These are phyloP conservation scores for Notarius quadriscutis DNA, from an alignment of 2,113 vertebrate genomes.

Conservation along the genomic window DNA sequence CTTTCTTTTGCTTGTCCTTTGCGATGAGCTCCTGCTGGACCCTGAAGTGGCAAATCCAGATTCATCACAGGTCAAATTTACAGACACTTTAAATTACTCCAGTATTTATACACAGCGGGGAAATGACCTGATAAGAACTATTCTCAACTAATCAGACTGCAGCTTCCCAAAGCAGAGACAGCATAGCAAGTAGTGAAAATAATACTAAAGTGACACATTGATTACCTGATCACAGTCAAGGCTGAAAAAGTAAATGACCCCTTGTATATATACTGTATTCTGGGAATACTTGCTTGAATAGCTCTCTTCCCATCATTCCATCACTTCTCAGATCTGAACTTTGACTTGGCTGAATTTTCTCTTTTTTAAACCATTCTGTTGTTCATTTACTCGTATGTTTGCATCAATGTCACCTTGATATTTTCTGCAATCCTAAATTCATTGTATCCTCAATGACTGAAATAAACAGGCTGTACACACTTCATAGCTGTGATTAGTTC, in stretches of 20 bases:
- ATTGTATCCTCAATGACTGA: background rate
- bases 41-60: slow-evolving; percentile 59
- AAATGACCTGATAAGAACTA: background rate
- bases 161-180: background rate
- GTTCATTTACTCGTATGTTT: background rate
- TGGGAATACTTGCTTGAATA: no score
- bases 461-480: background rate
- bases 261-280: background rate
- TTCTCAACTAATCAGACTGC: background rate
- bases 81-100: background rate
- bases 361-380: background rate
- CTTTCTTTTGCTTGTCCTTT: slow-evolving; percentile 72
- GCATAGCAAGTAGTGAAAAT: background rate
- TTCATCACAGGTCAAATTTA: background rate
- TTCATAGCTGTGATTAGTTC: background rate
- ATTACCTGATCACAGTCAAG: background rate
- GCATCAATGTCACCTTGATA: background rate
- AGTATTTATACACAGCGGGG: background rate
- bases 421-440: background rate
- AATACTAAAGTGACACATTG: no score
- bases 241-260: background rate
- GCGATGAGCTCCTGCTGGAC: slow-evolving; percentile 67
- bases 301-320: background rate
- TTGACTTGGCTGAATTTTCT: background rate
- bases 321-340: background rate